These are phyloP conservation scores for Rhabdomys pumilio DNA, from an alignment of 2,797 vertebrate genomes.

Conservation along the genomic window DNA sequence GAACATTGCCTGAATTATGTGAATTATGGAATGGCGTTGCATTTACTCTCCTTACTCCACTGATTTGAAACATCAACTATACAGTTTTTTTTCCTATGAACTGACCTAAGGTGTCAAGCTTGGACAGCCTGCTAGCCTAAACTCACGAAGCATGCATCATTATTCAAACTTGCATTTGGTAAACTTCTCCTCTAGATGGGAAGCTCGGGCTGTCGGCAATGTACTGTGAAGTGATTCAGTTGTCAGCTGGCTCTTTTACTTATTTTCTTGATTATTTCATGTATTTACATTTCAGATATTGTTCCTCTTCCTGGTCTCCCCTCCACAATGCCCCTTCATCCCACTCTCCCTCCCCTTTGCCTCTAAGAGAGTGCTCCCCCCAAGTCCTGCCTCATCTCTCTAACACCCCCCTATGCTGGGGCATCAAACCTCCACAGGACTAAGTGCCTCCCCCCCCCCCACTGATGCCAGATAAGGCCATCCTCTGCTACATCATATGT, in stretches of 20 bases:
- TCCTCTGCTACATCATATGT: background rate
- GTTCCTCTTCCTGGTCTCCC: background rate
- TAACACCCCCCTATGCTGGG: background rate
- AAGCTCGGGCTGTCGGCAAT: background rate
- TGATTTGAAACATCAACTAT: background rate
- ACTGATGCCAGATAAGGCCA: background rate
- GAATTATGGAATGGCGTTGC: background rate
- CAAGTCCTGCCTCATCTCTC: background rate
- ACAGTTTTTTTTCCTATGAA: conserved; percentile 19
- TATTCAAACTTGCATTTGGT: background rate
- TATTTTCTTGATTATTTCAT: background rate
- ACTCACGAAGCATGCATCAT: background rate
- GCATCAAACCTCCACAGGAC: too few relatives aligned
- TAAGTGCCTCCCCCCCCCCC: background rate
- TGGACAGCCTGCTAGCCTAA: background rate
- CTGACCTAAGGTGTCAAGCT: background rate
- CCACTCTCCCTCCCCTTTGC: background rate
- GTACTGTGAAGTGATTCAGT: background rate
- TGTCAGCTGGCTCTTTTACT: background rate
- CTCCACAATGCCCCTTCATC: rapidly evolving
- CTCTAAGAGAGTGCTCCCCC: background rate
- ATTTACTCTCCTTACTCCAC: background rate
- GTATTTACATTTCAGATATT: background rate
- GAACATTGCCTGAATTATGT: background rate
- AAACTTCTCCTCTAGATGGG: background rate